Evolutionary conservation across 2,797 vertebrate genomes (phyloP).

Genomic region (Pitangus sulphuratus): DNA sequence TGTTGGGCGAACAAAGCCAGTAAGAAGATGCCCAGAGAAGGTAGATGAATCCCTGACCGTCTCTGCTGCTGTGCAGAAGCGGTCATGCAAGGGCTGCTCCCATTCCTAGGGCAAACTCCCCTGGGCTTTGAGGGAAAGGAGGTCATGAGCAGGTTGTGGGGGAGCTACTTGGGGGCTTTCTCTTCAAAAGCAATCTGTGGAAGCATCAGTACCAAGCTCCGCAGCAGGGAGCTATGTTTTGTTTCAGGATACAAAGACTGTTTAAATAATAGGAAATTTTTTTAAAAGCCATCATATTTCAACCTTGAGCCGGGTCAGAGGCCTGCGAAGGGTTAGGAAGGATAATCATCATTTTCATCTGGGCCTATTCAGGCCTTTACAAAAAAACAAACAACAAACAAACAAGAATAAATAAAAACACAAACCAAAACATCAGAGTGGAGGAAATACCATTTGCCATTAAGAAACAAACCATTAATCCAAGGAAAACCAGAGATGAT

Average conservation of each 20-base stretch:
- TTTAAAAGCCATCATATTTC: not conserved
- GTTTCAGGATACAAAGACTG: not conserved
- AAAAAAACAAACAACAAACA: not conserved
- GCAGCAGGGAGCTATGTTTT: not conserved
- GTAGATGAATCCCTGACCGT: not conserved
- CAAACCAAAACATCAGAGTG: not conserved
- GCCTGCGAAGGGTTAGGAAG: not conserved
- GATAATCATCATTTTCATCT: not conserved
- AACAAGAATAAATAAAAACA: not conserved
- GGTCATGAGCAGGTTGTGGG: accelerated
- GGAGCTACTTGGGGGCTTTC: not conserved
- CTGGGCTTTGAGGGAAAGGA: not conserved
- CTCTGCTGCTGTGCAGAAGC: not conserved
- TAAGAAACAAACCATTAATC: not conserved
- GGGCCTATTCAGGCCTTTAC: not conserved
- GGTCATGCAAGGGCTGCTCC: not conserved
- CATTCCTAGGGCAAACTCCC: not conserved
- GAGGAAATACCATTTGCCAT: not conserved
- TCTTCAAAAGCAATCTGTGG: not conserved
- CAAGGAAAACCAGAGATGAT: constrained; percentile 5
- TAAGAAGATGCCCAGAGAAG: not conserved
- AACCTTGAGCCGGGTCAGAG: not conserved
- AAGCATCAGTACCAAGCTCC: not conserved
- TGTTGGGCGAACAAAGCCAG: accelerated
- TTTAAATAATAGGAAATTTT: not conserved